Conservation (phyloP, 2,888 invertebrate species). For the Exephanes ischioxanthus region DNA sequence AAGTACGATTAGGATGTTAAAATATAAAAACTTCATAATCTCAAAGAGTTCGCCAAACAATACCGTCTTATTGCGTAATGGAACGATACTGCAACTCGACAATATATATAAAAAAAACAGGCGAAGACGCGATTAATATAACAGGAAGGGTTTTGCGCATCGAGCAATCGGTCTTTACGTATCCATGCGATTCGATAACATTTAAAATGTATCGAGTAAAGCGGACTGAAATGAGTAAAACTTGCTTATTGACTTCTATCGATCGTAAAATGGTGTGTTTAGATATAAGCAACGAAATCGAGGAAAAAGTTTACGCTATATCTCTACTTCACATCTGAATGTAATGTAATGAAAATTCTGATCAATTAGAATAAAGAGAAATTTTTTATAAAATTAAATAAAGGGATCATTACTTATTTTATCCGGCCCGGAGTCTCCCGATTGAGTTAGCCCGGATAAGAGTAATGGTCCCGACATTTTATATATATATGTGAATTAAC, state of each 20-base stretch:
- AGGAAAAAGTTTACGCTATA: constrained; percentile 26
- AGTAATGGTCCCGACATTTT: not conserved
- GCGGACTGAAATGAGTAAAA: constrained; percentile 9
- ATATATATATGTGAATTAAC: not conserved
- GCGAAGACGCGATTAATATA: constrained; percentile 14
- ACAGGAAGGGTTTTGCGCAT: not conserved
- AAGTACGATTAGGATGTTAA: constrained; percentile 18
- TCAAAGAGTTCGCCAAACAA: constrained; percentile 41
- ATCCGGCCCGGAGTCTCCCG: no score
- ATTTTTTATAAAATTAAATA: no score
- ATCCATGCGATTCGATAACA: constrained; percentile 30
- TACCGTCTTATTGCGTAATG: constrained; percentile 16
- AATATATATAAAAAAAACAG: constrained; percentile 14
- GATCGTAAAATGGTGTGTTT: constrained; percentile 29
- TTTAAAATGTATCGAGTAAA: constrained; percentile 30
- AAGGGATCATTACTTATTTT: no score
- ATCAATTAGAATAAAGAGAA: not conserved
- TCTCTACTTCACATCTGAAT: constrained; percentile 12
- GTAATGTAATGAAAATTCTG: not conserved
- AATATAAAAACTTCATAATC: constrained; percentile 38
- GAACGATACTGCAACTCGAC: constrained; percentile 18
- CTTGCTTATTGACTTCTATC: constrained; percentile 11
- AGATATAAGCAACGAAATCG: constrained; percentile 11
- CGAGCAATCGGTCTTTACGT: not conserved
- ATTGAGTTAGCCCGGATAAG: no score